Evolutionary conservation across 2,888 invertebrate genomes (phyloP).

Genomic region (Nomada fabriciana): DNA sequence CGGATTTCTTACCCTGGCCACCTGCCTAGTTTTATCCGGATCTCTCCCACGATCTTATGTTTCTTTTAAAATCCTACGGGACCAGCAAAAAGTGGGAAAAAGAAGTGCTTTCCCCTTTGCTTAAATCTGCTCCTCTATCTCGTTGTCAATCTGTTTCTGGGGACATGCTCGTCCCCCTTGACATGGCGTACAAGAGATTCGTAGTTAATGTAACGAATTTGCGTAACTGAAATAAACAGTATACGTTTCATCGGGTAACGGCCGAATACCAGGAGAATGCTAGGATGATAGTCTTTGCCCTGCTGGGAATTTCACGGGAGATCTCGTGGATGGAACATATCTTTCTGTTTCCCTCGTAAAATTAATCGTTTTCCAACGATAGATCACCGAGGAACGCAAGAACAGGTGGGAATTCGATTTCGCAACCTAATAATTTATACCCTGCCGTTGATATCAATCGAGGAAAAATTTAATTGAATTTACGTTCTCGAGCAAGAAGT

Average conservation of each 20-base stretch:
- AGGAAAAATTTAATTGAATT: slow-evolving; percentile 24
- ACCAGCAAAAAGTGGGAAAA: background rate
- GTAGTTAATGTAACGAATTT: too few species aligned
- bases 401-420: slow-evolving; percentile 15
- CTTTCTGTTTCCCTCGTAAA: slow-evolving; percentile 9
- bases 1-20: slow-evolving; percentile 42
- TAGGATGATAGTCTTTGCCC: slow-evolving; percentile 21
- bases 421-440: slow-evolving; percentile 16
- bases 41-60: slow-evolving; percentile 32
- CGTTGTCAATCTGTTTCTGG: background rate
- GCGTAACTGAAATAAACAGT: too few species aligned
- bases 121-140: background rate
- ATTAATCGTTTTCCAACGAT: slow-evolving; percentile 43
- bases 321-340: slow-evolving; percentile 8
- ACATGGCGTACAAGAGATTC: background rate
- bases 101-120: background rate
- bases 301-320: slow-evolving; percentile 36
- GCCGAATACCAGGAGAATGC: slow-evolving; percentile 6
- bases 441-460: background rate
- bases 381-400: background rate
- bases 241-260: slow-evolving; percentile 12
- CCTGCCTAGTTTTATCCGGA: slow-evolving; percentile 41
- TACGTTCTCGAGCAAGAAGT: background rate
- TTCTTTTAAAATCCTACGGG: slow-evolving; percentile 37
- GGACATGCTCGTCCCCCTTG: background rate